phyloP scores from a whole-genome alignment of 2,113 vertebrate species.

The Calidris pygmaea region DNA sequence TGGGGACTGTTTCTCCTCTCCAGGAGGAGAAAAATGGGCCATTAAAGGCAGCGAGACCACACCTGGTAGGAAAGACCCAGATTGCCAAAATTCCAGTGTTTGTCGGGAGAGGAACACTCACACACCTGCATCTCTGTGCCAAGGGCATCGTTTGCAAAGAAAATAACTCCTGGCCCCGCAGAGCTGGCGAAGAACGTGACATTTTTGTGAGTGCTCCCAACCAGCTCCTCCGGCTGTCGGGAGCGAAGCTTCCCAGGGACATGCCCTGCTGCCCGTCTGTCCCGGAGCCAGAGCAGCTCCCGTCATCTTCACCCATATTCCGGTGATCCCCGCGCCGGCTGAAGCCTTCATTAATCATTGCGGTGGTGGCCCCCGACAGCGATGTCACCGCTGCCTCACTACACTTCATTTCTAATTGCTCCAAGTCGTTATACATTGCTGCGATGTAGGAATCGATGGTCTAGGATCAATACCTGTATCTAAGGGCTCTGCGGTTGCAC shows the following conservation, averaged over 20 bases:
- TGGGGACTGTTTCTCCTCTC: too few relatives aligned
- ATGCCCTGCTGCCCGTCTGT: neutral
- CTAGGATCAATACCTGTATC: neutral
- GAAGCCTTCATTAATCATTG: neutral
- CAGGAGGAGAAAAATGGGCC: neutral
- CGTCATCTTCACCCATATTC: neutral
- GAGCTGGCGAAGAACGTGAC: neutral
- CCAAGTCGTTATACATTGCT: neutral
- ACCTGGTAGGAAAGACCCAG: neutral
- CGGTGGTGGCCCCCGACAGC: neutral
- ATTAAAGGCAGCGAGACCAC: neutral
- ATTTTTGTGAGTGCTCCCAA: neutral
- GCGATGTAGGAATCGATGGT: neutral
- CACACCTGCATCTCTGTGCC: neutral
- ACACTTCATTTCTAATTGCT: neutral
- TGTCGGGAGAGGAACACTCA: neutral
- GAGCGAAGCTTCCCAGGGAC: fast-evolving
- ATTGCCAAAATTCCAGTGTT: neutral
- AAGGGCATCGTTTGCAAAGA: neutral
- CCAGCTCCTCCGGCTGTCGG: fast-evolving
- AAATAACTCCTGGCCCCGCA: neutral
- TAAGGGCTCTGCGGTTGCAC: neutral
- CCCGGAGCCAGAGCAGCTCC: neutral
- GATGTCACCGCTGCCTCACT: neutral
- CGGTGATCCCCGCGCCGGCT: neutral